Percentiles rank a stretch among this genome's conserved stretches.
Conservation (phyloP, 2,888 invertebrate genomes). For the Epinotia ramella region DNA sequence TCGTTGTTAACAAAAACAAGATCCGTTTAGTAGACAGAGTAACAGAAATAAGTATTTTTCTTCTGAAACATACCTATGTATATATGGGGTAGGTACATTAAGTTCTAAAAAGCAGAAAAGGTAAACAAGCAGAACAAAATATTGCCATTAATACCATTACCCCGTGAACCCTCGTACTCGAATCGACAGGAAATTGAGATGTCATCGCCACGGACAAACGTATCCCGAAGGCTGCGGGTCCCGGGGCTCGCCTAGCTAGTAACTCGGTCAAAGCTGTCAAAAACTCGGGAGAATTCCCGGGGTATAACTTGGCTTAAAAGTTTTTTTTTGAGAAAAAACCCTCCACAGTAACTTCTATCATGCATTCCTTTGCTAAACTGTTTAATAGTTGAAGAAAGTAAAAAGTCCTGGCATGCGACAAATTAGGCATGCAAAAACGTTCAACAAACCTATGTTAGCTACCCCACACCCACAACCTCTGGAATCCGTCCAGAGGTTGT, state of each 20-base stretch:
- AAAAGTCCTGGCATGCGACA: too few relatives aligned
- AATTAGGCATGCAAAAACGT: too few relatives aligned
- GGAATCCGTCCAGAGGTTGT: too few relatives aligned
- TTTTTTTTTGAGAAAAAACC: background rate
- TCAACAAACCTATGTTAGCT: too few relatives aligned
- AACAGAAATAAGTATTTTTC: too few relatives aligned
- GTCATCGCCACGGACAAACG: slow-evolving; percentile 15
- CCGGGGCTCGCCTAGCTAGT: background rate
- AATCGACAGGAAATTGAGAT: slow-evolving; percentile 13
- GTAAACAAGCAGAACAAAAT: slow-evolving; percentile 11
- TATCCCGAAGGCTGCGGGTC: background rate
- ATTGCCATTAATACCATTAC: background rate
- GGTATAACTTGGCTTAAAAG: background rate
- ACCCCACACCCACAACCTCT: too few relatives aligned
- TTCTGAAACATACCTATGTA: too few relatives aligned
- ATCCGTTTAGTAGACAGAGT: too few relatives aligned
- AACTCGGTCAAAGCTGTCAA: background rate
- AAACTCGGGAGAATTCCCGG: background rate
- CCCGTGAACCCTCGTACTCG: background rate
- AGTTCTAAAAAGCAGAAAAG: background rate
- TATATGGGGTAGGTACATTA: too few relatives aligned
- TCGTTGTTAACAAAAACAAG: too few relatives aligned
- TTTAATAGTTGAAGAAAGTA: too few relatives aligned
- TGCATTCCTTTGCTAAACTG: too few relatives aligned
- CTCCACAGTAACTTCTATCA: background rate